Conservation (phyloP, 2,888 invertebrate species). For the Congeria kusceri region DNA sequence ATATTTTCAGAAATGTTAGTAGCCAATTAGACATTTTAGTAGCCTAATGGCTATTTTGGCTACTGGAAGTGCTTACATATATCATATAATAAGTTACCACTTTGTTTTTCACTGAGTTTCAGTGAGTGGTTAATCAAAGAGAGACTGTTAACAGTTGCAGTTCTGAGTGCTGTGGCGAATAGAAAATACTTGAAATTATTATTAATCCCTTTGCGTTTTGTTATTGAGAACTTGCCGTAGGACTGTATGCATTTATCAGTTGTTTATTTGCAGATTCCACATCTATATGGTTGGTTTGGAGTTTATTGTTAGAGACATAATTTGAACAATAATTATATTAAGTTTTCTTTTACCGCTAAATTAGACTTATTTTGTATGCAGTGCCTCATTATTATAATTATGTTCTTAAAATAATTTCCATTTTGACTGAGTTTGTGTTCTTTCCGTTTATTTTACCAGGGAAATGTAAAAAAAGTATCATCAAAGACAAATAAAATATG, state of each 20-base stretch:
- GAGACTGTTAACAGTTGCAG: background rate
- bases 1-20: too few relatives aligned
- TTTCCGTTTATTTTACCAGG: slow-evolving; percentile 37
- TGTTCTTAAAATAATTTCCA: background rate
- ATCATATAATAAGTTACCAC: too few relatives aligned
- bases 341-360: background rate
- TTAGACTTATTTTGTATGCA: background rate
- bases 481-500: slow-evolving; percentile 29
- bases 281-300: too few relatives aligned
- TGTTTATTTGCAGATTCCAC: too few relatives aligned
- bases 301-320: too few relatives aligned
- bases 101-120: too few relatives aligned
- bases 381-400: background rate
- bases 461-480: slow-evolving; percentile 38
- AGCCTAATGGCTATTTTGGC: too few relatives aligned
- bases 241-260: too few relatives aligned
- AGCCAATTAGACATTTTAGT: too few relatives aligned
- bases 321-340: too few relatives aligned
- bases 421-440: slow-evolving; percentile 22
- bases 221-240: background rate
- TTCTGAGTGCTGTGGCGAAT: background rate
- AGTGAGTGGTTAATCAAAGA: too few relatives aligned
- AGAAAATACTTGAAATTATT: background rate
- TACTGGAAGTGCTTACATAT: too few relatives aligned
- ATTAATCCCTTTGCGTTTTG: background rate